Conservation (phyloP, 2,113 vertebrate species). For the Serinus canaria region DNA sequence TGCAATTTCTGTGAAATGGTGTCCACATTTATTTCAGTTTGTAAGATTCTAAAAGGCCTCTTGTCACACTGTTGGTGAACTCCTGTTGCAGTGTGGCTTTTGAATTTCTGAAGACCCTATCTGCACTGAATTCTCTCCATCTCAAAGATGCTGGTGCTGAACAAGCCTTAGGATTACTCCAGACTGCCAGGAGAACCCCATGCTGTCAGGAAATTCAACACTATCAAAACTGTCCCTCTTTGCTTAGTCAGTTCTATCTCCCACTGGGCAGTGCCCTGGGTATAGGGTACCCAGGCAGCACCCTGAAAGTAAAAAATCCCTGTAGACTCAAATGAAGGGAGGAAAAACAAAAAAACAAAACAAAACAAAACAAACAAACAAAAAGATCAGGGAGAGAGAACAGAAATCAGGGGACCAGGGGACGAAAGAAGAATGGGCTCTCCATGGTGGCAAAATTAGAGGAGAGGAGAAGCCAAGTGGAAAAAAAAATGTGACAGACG, state of each 20-base stretch:
- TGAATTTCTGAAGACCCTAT: not conserved
- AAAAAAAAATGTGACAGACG: not conserved
- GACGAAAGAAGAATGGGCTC: not conserved
- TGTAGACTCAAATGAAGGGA: not conserved
- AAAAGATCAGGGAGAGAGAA: not conserved
- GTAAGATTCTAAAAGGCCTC: not conserved
- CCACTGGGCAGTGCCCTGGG: not conserved
- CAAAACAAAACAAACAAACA: not conserved
- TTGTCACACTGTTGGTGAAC: not conserved
- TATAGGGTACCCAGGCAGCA: not conserved
- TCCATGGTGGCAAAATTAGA: not conserved
- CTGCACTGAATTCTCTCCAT: not conserved
- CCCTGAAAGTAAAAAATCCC: not conserved
- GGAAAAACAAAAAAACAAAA: not conserved
- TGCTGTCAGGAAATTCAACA: not conserved
- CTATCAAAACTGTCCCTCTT: not conserved
- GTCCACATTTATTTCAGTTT: not conserved
- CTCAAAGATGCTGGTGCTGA: not conserved
- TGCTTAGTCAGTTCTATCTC: not conserved
- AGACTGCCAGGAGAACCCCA: not conserved
- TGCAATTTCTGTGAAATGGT: not conserved
- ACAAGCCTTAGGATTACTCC: not conserved
- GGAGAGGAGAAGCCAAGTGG: not conserved
- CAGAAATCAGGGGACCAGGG: rapidly evolving
- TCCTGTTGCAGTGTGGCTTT: not conserved